A percentile compares a stretch with the other conserved stretches of the same genome.
Evolutionary conservation across 35 echinoderm and acorn worm species (phyloP).

Genomic region (Apostichopus japonicus): DNA sequence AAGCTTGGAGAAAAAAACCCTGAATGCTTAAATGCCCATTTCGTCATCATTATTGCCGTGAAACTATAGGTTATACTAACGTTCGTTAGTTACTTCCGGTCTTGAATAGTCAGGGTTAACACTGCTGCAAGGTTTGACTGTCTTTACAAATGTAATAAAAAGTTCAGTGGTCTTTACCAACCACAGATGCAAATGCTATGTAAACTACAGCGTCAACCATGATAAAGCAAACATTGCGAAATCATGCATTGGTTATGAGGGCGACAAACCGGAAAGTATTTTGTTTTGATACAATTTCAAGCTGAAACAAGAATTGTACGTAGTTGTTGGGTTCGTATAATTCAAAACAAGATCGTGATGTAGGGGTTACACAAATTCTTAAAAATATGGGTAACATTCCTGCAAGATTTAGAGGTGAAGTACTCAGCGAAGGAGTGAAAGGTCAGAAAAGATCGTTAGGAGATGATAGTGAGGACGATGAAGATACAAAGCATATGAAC

Average conservation of each 20-base stretch:
- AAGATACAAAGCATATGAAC: background rate
- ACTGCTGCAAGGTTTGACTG: too few relatives aligned
- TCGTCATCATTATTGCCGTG: too few relatives aligned
- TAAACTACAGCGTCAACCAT: too few relatives aligned
- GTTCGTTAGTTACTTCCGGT: too few relatives aligned
- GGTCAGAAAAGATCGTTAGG: constrained; percentile 15
- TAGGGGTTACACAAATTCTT: background rate
- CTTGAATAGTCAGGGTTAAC: too few relatives aligned
- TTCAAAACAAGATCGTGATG: background rate
- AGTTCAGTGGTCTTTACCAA: too few relatives aligned
- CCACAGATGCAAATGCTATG: too few relatives aligned
- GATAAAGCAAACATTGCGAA: background rate
- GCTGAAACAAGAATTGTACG: background rate
- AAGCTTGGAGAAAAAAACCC: too few relatives aligned
- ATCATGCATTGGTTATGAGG: background rate
- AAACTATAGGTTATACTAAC: too few relatives aligned
- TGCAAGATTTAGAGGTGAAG: constrained; percentile 8
- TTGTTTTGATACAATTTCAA: constrained; percentile 22
- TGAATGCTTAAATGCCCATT: too few relatives aligned
- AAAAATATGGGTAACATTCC: constrained; percentile 36
- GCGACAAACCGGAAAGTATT: constrained; percentile 36
- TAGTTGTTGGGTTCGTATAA: background rate
- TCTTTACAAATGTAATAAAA: too few relatives aligned
- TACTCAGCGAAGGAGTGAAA: background rate
- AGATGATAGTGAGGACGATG: constrained; percentile 42